Percentiles rank a stretch among this genome's conserved stretches.
phyloP scores from a whole-genome alignment of 2,113 vertebrate species.

The Rhea pennata region DNA sequence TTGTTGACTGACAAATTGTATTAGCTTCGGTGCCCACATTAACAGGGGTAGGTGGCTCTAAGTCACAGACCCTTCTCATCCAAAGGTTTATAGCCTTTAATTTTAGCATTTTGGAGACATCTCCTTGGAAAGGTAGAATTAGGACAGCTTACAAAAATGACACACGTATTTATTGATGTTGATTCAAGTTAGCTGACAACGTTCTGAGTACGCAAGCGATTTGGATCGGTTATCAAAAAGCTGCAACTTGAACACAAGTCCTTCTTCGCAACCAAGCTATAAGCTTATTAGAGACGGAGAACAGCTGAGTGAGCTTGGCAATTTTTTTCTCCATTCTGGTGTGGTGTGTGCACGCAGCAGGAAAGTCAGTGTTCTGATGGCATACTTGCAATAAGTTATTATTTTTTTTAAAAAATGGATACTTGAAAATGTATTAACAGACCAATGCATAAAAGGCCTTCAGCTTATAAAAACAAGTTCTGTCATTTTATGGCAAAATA shows the following conservation, averaged over 20 bases:
- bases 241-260: not conserved
- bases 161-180: too few species aligned
- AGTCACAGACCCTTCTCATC: not conserved
- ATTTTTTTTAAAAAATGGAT: not conserved
- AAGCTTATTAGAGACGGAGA: not conserved
- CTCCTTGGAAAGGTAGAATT: not conserved
- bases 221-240: not conserved
- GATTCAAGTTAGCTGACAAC: not conserved
- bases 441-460: not conserved
- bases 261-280: not conserved
- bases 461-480: not conserved
- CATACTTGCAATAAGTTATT: not conserved
- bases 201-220: not conserved
- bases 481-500: not conserved
- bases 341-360: accelerated
- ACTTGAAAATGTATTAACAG: not conserved
- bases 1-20: not conserved
- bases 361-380: not conserved
- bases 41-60: not conserved
- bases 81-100: not conserved
- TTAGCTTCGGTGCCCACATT: not conserved
- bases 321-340: not conserved
- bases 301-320: accelerated
- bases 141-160: not conserved
- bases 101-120: not conserved